phyloP scores from a whole-genome alignment of 2,113 vertebrate genomes.

The Mesitornis unicolor region DNA sequence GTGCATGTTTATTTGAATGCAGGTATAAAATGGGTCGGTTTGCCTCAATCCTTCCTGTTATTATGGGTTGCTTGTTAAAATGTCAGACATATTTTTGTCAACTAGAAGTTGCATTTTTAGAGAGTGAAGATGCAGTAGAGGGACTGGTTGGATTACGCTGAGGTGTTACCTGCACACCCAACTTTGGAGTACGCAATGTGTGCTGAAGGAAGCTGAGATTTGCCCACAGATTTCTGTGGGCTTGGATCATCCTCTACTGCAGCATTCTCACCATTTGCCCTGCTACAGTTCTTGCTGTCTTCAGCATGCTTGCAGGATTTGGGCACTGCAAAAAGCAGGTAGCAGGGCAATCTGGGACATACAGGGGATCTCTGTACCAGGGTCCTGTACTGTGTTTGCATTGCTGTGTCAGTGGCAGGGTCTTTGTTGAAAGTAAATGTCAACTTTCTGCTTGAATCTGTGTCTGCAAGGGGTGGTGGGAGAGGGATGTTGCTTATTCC shows the following conservation, averaged over 20 bases:
- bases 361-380: not conserved
- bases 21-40: not conserved
- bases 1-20: not conserved
- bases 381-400: not conserved
- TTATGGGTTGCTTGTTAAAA: not conserved
- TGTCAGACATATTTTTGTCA: not conserved
- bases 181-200: fast-evolving
- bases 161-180: not conserved
- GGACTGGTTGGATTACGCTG: not conserved
- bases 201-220: not conserved
- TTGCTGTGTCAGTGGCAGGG: not conserved
- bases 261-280: not conserved
- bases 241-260: not conserved
- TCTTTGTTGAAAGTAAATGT: not conserved
- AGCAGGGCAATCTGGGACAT: fast-evolving
- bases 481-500: not conserved
- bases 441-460: not conserved
- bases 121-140: not conserved
- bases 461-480: not conserved
- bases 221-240: not conserved
- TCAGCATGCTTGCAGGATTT: not conserved
- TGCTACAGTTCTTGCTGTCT: not conserved
- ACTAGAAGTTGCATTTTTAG: not conserved
- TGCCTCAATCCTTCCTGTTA: not conserved
- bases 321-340: not conserved